phyloP scores from a whole-genome alignment of 2,113 vertebrate genomes.

The Vulpes lagopus region DNA sequence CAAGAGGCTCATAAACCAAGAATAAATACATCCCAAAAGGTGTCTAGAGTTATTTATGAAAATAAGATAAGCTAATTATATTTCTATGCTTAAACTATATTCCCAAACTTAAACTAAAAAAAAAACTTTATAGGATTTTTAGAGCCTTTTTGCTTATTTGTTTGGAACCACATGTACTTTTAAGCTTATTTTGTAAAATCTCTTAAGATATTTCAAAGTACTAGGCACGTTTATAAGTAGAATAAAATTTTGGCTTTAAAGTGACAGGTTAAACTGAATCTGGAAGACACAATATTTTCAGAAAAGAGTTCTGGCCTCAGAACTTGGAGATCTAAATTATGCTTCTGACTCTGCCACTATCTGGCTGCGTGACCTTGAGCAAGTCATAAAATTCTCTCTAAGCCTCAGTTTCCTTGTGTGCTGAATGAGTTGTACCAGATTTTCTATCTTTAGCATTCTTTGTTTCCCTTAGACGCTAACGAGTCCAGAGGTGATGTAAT shows the following conservation, averaged over 20 bases:
- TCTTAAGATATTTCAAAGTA: slow-evolving; percentile 11
- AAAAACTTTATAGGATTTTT: slow-evolving; percentile 5
- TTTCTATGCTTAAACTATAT: background rate
- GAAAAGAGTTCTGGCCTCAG: background rate
- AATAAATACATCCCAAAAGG: background rate
- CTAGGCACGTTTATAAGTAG: background rate
- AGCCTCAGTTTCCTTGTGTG: background rate
- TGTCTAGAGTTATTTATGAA: slow-evolving; percentile 27
- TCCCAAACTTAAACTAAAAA: background rate
- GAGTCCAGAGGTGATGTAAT: background rate
- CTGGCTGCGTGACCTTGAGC: background rate
- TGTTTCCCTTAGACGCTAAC: background rate
- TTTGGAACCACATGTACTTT: background rate
- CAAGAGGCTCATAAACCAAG: background rate
- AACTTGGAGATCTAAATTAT: background rate
- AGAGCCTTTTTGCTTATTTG: slow-evolving; percentile 35
- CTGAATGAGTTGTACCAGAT: background rate
- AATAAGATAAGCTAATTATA: slow-evolving; percentile 7
- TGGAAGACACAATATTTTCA: background rate
- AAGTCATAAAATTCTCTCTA: background rate
- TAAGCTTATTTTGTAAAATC: slow-evolving; percentile 15
- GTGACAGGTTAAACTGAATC: background rate
- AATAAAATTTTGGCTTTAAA: slow-evolving; percentile 23
- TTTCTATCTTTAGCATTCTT: background rate
- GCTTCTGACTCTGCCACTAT: background rate